Percentiles rank a stretch among this genome's conserved stretches.
Evolutionary conservation across 1,140 invertebrate species (phyloP).

Genomic region (Campodea augens): DNA sequence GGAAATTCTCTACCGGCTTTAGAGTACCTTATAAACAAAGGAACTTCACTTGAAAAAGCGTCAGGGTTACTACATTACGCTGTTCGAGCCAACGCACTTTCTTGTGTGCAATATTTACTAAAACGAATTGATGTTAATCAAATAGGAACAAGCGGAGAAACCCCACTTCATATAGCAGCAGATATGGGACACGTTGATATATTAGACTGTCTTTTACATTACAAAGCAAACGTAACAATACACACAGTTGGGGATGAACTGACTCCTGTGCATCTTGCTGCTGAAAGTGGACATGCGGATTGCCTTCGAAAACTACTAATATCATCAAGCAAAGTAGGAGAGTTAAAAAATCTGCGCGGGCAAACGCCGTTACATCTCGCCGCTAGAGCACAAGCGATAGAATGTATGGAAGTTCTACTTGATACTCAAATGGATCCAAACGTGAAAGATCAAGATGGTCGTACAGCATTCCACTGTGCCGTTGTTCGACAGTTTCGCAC

Average conservation of each 20-base stretch:
- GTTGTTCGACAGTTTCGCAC: constrained; percentile 27
- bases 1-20: constrained; percentile 51
- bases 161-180: constrained; percentile 53
- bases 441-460: constrained; percentile 49
- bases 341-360: constrained; percentile 45
- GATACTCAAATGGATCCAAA: constrained; percentile 51
- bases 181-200: constrained; percentile 50
- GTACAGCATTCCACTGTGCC: constrained; percentile 54
- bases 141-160: constrained; percentile 44
- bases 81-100: constrained; percentile 47
- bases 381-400: constrained; percentile 48
- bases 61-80: constrained; percentile 43
- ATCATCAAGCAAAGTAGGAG: constrained; percentile 25
- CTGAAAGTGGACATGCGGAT: constrained; percentile 51
- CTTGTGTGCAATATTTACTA: constrained; percentile 49
- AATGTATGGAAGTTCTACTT: constrained; percentile 52
- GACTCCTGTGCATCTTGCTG: constrained; percentile 57
- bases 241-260: constrained; percentile 38
- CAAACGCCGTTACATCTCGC: constrained; percentile 60
- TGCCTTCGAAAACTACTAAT: constrained; percentile 48
- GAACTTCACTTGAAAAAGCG: constrained; percentile 29
- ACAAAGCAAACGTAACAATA: constrained; percentile 35
- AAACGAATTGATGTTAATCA: constrained; percentile 46
- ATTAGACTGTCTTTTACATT: constrained; percentile 42
- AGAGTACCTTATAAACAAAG: constrained; percentile 43